Base-by-base conservation (phyloP, 2,888 invertebrate species). In the Megastigmus dorsalis region DNA sequence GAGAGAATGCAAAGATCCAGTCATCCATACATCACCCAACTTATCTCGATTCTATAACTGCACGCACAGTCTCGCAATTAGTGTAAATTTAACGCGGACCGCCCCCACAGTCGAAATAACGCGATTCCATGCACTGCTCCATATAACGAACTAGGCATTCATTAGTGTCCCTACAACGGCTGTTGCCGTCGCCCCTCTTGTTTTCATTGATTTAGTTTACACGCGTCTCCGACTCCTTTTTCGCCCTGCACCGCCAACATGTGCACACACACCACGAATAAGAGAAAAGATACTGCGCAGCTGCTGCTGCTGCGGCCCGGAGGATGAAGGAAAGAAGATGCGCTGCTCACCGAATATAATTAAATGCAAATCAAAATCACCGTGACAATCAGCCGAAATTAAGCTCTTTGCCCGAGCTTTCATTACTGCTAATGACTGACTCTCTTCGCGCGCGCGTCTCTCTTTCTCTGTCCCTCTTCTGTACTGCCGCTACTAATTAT, bases 331-430 rank as follows among this genome's bases (percentile, higher is more conserved):
- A 55, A n/a, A 7, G 23, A 41, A 59, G 59, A 15, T 41, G 15
- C 26, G 23, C 52, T n/a, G n/a, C n/a, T n/a, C n/a, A n/a, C n/a
- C n/a, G 33, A 26, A 15, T 62, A 67, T 62, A 63, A 74, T 74
- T 73, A 66, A 76, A 73, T 69, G 76, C 73, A 65, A 73, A 76
- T 76, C 72, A 69, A 76, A 76, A 69, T 76, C 76, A 50, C 54
- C 59, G 52, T 59, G 45, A 72, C 76, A 76, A 76, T 72, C 67
- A 59, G 43, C 62, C 72, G 68, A 68, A 76, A 72, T 76, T 68
- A 76, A 73, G 76, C 65, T 72, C 72, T 66, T 52, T 63, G 65
- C 65, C 4, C 36, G 33, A 63, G 65, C 72, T 75, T 74, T 71
- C 74, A 63, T 63, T 65, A 74, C 41, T 60, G 71, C 59, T 76